A percentile compares a stretch with the other conserved stretches of the same genome.
Evolutionary conservation across 2,797 vertebrate species (phyloP).

Genomic region (Pitangus sulphuratus): DNA sequence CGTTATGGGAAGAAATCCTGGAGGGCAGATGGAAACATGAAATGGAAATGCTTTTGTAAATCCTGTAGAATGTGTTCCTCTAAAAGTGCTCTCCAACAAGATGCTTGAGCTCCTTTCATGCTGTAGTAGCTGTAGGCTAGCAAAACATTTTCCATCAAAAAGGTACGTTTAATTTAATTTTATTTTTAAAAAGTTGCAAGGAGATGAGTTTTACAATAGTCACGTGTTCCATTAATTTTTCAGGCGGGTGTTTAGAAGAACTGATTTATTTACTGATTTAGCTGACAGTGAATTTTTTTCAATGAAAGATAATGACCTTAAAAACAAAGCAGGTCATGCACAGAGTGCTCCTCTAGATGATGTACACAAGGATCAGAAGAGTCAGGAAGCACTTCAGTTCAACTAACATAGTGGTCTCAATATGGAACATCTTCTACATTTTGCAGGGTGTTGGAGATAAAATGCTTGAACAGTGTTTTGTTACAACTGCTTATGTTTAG

Average conservation of each 20-base stretch:
- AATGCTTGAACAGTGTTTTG: not conserved
- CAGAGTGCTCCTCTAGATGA: not conserved
- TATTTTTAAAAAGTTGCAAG: conserved; percentile 1
- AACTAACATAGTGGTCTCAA: not conserved
- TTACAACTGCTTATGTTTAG: conserved; percentile 1
- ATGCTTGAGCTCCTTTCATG: not conserved
- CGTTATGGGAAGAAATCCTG: not conserved
- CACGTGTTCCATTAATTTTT: not conserved
- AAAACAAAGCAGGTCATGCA: not conserved
- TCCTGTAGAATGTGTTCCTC: not conserved
- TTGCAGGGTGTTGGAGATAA: not conserved
- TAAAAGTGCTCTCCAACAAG: not conserved
- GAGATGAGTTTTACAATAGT: not conserved
- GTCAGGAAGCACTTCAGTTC: not conserved
- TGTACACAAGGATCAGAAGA: not conserved
- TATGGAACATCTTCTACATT: not conserved
- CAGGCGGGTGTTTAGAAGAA: not conserved
- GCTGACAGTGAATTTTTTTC: not conserved
- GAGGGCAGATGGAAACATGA: conserved; percentile 25
- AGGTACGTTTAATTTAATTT: conserved; percentile 1
- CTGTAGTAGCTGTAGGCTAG: not conserved
- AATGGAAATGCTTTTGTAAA: not conserved
- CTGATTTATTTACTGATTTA: not conserved
- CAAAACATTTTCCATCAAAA: conserved; percentile 7
- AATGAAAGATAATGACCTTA: not conserved